phyloP scores from a whole-genome alignment of 1,140 invertebrate species.

The Drosophila asahinai region DNA sequence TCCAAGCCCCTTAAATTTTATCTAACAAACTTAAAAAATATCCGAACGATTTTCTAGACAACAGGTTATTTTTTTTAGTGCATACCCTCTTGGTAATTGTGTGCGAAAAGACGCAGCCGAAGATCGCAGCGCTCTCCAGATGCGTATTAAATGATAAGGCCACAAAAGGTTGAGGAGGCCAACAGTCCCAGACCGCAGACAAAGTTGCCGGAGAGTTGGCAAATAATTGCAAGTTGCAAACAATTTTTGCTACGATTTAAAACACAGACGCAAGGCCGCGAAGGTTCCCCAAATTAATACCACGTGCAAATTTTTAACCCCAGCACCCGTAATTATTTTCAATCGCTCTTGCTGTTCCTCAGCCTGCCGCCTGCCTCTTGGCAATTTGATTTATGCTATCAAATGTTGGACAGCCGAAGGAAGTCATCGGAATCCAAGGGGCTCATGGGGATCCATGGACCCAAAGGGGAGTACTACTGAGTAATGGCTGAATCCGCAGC shows the following conservation, averaged over 20 bases:
- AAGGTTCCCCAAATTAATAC: slow-evolving; percentile 63
- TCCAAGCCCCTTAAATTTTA: background rate
- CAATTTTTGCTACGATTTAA: slow-evolving; percentile 75
- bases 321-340: slow-evolving; percentile 78
- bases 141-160: slow-evolving; percentile 78
- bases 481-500: slow-evolving; percentile 40
- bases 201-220: slow-evolving; percentile 40
- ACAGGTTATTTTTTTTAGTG: background rate
- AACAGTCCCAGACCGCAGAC: slow-evolving; percentile 45
- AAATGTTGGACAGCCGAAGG: slow-evolving; percentile 35
- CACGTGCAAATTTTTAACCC: slow-evolving; percentile 73
- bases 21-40: no score
- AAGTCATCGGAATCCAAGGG: background rate
- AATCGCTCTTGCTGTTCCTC: slow-evolving; percentile 3
- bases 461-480: slow-evolving; percentile 14
- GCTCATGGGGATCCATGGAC: background rate
- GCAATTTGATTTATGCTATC: slow-evolving; percentile 78
- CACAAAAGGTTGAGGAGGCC: slow-evolving; percentile 51
- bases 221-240: slow-evolving; percentile 72
- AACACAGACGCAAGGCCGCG: slow-evolving; percentile 36
- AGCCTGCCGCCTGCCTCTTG: background rate
- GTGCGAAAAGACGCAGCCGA: slow-evolving; percentile 53
- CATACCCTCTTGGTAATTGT: slow-evolving; percentile 38
- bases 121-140: slow-evolving; percentile 54
- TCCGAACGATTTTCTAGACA: background rate